Conservation (phyloP, 2,113 vertebrate genomes). For the Columba livia region DNA sequence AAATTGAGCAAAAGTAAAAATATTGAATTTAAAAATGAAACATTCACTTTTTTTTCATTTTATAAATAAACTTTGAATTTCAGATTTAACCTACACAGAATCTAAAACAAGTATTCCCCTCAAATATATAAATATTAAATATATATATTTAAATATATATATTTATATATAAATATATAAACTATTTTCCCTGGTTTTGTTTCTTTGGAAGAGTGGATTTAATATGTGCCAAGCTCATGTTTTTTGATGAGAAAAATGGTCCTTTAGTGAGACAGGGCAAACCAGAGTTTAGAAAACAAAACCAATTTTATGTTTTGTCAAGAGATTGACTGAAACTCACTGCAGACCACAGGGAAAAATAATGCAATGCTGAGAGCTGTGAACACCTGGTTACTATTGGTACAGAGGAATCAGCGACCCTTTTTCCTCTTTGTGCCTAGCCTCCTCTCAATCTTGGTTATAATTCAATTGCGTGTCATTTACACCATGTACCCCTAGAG, state of each 20-base stretch:
- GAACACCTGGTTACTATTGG: background rate
- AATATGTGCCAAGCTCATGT: background rate
- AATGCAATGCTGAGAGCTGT: background rate
- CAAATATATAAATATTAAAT: background rate
- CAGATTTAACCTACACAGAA: background rate
- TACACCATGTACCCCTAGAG: constrained; percentile 32
- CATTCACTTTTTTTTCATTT: background rate
- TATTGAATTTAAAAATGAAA: background rate
- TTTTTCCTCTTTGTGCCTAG: background rate
- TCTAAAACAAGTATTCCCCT: background rate
- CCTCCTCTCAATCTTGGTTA: background rate
- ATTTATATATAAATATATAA: background rate
- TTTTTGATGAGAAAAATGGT: background rate
- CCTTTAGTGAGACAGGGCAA: background rate
- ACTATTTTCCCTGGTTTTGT: fast-evolving
- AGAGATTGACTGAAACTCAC: background rate
- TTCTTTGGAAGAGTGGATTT: background rate
- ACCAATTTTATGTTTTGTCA: background rate
- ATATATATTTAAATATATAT: no score
- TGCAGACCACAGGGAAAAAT: background rate
- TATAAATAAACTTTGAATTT: background rate
- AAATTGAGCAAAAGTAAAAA: background rate
- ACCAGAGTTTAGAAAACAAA: background rate
- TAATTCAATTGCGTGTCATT: background rate
- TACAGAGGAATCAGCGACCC: background rate